Evolutionary conservation across 2,113 vertebrate genomes (phyloP), one percentile per base, ranked within the genome.

Genomic region (Genyomyrus donnyi): DNA sequence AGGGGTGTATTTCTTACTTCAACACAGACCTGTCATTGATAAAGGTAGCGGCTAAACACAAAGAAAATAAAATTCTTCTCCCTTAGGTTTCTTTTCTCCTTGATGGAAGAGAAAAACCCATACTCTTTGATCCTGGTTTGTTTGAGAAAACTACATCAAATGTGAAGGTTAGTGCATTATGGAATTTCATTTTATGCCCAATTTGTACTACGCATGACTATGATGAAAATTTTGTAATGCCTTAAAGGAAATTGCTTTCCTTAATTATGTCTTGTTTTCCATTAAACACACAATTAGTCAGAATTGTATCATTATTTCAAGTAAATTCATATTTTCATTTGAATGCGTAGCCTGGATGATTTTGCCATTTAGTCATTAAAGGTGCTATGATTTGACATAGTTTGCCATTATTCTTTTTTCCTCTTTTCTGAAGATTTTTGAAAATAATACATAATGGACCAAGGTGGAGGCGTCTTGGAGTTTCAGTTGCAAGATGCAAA

Each of bases 401-500:
- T 24, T 35, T 15, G n/a, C n/a, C 15, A 21, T 9, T 83, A 24
- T 84, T 84, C 52, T 6, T 42, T 46, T 56, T 52, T 42, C 87
- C 49, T 77, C 39, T 90, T 35, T 56, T 87, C 94, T 93, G 66
- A 90, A 96, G 95, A 89, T 66, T 93, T 92, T 92, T 89, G 91
- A 90, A 88, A 92, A 92, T 92, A 92, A 56, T 92, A 96, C 95
- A 97, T 93, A 93, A 99, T 99, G 98, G 98, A 99, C 96, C 97
- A 97, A 92, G 97, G 98, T 94, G 98, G 97, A 85, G 98, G 98
- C 95, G 97, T 98, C 95, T 96, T 99, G 95, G 98, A 98, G 94
- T 93, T 99, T 91, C 98, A 99, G 93, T 96, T 97, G 90, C 97
- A 98, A 92, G 98, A 99, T 93, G 93, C 98, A 92, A 99, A 98